Evolutionary conservation across 2,113 vertebrate genomes (phyloP).

Genomic region (Ptilonorhynchus violaceus): DNA sequence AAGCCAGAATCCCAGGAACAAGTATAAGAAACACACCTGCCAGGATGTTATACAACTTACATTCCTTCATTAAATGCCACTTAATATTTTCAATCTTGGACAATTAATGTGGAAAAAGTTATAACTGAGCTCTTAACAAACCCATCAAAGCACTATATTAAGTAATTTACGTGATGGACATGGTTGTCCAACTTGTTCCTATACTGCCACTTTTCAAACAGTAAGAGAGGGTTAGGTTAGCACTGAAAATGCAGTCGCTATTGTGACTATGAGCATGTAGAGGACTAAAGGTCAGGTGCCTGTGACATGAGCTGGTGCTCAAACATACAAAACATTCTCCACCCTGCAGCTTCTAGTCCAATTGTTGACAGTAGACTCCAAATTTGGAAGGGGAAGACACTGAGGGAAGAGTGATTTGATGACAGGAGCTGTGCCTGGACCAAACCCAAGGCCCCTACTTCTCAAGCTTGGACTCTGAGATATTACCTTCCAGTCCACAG

Average conservation of each 20-base stretch:
- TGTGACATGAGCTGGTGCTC: neutral
- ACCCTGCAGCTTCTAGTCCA: neutral
- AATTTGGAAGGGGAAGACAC: neutral
- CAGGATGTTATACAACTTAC: neutral
- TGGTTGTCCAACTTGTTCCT: neutral
- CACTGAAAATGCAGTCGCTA: neutral
- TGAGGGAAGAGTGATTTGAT: neutral
- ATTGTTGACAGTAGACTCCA: neutral
- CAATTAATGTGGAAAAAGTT: neutral
- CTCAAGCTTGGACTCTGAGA: neutral
- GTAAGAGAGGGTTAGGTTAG: neutral
- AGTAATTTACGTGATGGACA: neutral
- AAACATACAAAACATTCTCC: neutral
- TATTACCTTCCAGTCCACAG: neutral
- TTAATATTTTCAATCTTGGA: neutral
- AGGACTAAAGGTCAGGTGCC: neutral
- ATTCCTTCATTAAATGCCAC: neutral
- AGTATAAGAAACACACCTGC: neutral
- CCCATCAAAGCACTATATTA: neutral
- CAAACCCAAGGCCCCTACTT: neutral
- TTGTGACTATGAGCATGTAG: neutral
- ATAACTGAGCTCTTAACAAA: neutral
- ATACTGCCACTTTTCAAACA: neutral
- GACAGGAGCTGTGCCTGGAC: neutral
- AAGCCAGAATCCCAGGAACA: neutral